phyloP scores from a whole-genome alignment of 2,113 vertebrate genomes.

The Urocitellus parryii region DNA sequence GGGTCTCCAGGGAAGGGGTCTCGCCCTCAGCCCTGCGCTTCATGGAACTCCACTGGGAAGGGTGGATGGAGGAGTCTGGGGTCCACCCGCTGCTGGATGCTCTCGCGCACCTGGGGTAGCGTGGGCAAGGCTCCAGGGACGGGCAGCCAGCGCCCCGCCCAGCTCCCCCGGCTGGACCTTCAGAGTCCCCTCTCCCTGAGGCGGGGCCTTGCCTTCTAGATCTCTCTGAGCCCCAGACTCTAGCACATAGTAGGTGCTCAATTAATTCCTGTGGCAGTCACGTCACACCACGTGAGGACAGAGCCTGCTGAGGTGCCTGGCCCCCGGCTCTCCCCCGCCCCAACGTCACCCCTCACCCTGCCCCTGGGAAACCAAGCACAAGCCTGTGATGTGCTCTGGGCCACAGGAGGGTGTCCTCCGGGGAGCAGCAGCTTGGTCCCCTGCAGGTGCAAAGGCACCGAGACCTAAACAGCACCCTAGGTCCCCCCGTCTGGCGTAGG shows the following conservation, averaged over 20 bases:
- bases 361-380: neutral
- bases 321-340: neutral
- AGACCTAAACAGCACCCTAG: neutral
- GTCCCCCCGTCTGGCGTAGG: neutral
- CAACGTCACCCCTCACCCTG: neutral
- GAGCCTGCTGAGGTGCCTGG: fast-evolving
- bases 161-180: neutral
- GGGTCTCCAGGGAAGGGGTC: neutral
- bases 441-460: neutral
- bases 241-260: neutral
- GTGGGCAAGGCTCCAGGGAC: no score
- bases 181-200: neutral
- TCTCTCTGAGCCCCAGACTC: neutral
- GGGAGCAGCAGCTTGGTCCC: neutral
- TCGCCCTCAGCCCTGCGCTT: neutral
- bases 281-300: fast-evolving
- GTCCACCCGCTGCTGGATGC: neutral
- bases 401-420: fast-evolving
- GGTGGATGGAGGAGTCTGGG: neutral
- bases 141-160: no score
- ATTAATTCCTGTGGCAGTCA: neutral
- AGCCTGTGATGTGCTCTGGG: neutral
- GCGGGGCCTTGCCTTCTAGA: no score
- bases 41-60: neutral
- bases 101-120: neutral